These are phyloP conservation scores for Cladorhizidae sp. DNA, from an alignment of 37 sponge, comb jelly and placozoan species.

Conservation along the genomic window DNA sequence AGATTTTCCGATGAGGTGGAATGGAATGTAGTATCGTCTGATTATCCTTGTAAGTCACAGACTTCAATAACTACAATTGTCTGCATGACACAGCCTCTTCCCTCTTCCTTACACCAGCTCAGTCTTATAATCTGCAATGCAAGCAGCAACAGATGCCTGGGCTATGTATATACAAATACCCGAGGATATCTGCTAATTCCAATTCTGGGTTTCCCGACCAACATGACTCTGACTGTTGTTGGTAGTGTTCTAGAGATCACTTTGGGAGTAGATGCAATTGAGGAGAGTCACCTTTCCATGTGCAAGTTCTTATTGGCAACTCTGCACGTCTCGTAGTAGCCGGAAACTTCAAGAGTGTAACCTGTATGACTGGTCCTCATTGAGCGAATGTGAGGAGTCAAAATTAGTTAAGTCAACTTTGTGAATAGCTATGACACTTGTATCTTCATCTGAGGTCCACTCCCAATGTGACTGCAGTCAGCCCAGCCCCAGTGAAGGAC, in stretches of 20 bases:
- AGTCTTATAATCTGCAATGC: slow-evolving; percentile 7
- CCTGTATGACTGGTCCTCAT: slow-evolving; percentile 55
- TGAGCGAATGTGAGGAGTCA: not conserved
- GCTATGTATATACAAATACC: not conserved
- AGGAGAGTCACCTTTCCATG: not conserved
- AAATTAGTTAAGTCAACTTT: not conserved
- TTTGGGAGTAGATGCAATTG: too few relatives aligned
- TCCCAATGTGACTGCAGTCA: slow-evolving; percentile 52
- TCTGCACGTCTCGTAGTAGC: slow-evolving; percentile 48
- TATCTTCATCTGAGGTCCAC: slow-evolving; percentile 42
- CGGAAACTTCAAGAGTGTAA: slow-evolving; percentile 39
- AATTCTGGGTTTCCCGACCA: slow-evolving; percentile 9
- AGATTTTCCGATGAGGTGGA: slow-evolving; percentile 4
- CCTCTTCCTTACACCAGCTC: slow-evolving; percentile 32
- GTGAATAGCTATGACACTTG: not conserved
- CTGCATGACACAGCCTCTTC: slow-evolving; percentile 15
- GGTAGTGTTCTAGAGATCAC: slow-evolving; percentile 79
- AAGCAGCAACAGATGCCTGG: not conserved
- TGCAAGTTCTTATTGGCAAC: slow-evolving; percentile 61
- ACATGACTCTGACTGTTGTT: slow-evolving; percentile 54
- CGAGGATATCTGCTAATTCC: not conserved
- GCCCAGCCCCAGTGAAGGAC: slow-evolving; percentile 52
- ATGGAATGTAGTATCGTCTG: slow-evolving; percentile 15
- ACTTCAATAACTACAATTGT: not conserved
- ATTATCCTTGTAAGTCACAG: not conserved